Evolutionary conservation across 2,888 invertebrate genomes (phyloP).

Genomic region (Steinernema hermaphroditum): DNA sequence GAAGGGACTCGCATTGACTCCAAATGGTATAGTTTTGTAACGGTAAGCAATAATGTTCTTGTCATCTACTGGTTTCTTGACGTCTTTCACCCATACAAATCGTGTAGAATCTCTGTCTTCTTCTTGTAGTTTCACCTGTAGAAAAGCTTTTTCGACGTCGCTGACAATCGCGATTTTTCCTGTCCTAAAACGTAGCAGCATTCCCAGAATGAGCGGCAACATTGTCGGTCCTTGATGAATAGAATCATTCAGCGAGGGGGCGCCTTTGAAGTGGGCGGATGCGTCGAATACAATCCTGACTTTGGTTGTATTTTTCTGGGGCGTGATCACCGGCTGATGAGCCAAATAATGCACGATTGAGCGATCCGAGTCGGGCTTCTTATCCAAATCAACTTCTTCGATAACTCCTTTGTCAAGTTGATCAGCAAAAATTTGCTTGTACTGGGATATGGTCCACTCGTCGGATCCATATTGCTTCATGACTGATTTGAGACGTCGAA

Average conservation of each 20-base stretch:
- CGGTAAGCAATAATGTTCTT: conserved; percentile 37
- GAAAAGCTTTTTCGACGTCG: conserved; percentile 48
- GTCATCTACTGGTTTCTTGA: conserved; percentile 12
- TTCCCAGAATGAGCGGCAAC: conserved; percentile 34
- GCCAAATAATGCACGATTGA: conserved; percentile 37
- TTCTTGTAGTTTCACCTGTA: conserved; percentile 35
- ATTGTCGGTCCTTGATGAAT: conserved; percentile 42
- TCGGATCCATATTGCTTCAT: conserved; percentile 22
- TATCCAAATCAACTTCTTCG: conserved; percentile 33
- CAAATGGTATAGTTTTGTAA: conserved; percentile 41
- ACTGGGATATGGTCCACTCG: conserved; percentile 37
- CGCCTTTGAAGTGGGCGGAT: conserved; percentile 32
- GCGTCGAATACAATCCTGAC: conserved; percentile 45
- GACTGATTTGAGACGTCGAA: not conserved
- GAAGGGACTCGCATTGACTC: conserved; percentile 42
- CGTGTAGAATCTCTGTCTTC: conserved; percentile 38
- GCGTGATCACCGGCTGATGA: conserved; percentile 43
- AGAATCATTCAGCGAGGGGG: conserved; percentile 38
- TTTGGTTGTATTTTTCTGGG: conserved; percentile 39
- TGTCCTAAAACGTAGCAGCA: conserved; percentile 36
- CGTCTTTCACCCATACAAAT: conserved; percentile 41
- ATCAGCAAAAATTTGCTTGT: too few relatives aligned
- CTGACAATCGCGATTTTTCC: conserved; percentile 24
- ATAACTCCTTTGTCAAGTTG: too few relatives aligned
- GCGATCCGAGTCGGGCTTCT: not conserved